Evolutionary conservation across 1,140 invertebrate species (phyloP).

Genomic region (Hermatobates lingyangjiaoensis): DNA sequence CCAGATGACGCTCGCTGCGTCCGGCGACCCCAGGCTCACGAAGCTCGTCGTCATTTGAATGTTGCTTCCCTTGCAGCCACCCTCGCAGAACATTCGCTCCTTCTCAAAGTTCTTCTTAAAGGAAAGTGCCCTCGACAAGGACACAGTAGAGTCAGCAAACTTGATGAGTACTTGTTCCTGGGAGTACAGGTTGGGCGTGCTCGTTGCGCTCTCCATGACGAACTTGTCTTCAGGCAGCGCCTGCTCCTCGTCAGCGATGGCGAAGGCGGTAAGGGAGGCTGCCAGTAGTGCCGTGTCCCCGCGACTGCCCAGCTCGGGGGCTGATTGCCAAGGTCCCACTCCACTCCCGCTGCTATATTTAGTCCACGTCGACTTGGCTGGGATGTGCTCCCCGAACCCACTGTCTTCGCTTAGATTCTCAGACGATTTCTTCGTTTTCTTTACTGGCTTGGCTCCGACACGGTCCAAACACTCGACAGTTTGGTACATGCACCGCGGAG

Average conservation of each 20-base stretch:
- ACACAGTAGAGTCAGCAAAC: constrained; percentile 11
- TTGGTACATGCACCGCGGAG: constrained; percentile 16
- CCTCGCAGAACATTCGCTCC: constrained; percentile 12
- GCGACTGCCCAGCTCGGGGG: constrained; percentile 16
- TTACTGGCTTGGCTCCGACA: constrained; percentile 3
- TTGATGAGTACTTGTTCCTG: constrained; percentile 17
- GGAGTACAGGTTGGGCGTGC: constrained; percentile 40
- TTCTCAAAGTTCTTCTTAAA: constrained; percentile 16
- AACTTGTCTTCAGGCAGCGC: constrained; percentile 9
- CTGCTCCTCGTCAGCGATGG: constrained; percentile 11
- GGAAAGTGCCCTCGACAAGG: constrained; percentile 14
- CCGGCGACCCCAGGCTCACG: constrained; percentile 17
- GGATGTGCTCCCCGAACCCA: constrained; percentile 43
- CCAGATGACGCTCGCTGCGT: constrained; percentile 9
- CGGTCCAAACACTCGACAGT: constrained; percentile 19
- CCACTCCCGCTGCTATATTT: constrained; percentile 18
- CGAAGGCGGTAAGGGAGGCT: constrained; percentile 8
- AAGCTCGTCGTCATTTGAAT: constrained; percentile 20
- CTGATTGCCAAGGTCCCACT: constrained; percentile 21
- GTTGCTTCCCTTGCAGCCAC: constrained; percentile 16
- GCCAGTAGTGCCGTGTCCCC: constrained; percentile 3
- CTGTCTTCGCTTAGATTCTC: constrained; percentile 57
- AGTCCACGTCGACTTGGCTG: constrained; percentile 14
- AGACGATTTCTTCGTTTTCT: constrained; percentile 28
- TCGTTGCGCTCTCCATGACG: constrained; percentile 26